phyloP scores from a whole-genome alignment of 2,888 invertebrate species.

The Lampropteryx suffumata region DNA sequence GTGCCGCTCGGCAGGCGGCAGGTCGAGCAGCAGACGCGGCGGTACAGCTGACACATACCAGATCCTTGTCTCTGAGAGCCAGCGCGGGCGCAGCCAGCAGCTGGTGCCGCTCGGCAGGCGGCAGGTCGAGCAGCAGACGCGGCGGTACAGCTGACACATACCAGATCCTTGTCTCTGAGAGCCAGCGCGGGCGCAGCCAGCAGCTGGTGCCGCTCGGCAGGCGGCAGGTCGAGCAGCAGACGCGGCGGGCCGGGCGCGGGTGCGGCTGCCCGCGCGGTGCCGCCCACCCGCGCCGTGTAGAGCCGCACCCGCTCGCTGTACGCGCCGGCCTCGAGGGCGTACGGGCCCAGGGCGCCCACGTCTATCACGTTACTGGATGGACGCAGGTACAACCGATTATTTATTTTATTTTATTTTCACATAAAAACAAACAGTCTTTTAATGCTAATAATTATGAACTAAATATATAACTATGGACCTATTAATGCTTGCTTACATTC shows the following conservation, averaged over 20 bases:
- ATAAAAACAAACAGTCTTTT: too few species aligned
- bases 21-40: too few species aligned
- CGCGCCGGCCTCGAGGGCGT: slow-evolving; percentile 94
- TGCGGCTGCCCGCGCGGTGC: slow-evolving; percentile 50
- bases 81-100: slow-evolving; percentile 84
- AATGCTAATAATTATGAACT: too few species aligned
- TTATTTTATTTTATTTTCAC: too few species aligned
- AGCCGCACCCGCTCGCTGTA: slow-evolving; percentile 91
- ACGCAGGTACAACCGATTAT: too few species aligned
- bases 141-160: slow-evolving; percentile 50
- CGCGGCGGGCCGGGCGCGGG: slow-evolving; percentile 46
- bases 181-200: too few species aligned
- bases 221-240: too few species aligned
- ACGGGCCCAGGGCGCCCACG: slow-evolving; percentile 95
- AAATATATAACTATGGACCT: too few species aligned
- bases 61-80: slow-evolving; percentile 83
- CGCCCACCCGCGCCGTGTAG: slow-evolving; percentile 76
- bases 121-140: slow-evolving; percentile 87
- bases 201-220: too few species aligned
- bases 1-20: too few species aligned
- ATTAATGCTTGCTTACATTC: too few species aligned
- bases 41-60: slow-evolving; percentile 81
- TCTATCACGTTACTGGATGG: slow-evolving; percentile 92
- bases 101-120: slow-evolving; percentile 86
- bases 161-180: too few species aligned